phyloP scores from a whole-genome alignment of 2,113 vertebrate genomes.

The Nycticryphes semicollaris region DNA sequence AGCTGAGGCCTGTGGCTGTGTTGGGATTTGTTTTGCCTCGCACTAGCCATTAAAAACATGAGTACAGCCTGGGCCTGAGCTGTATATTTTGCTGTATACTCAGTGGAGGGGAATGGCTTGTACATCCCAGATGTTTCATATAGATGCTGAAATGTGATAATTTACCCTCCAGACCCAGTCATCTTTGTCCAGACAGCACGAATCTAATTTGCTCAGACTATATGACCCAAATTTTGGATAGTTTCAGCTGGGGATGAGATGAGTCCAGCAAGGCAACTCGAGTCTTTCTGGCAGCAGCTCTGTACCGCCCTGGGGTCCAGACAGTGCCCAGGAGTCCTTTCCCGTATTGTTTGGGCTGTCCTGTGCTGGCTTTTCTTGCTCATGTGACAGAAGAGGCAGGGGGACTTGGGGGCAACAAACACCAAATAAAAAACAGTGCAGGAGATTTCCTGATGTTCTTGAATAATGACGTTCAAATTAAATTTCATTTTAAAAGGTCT shows the following conservation, averaged over 20 bases:
- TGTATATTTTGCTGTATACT: not conserved
- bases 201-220: not conserved
- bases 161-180: fast-evolving
- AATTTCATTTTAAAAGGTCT: not conserved
- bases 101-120: not conserved
- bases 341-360: not conserved
- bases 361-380: not conserved
- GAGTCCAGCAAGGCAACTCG: not conserved
- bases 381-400: not conserved
- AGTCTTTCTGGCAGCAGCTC: not conserved
- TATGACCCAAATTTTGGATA: fast-evolving
- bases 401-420: not conserved
- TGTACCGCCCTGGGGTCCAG: not conserved
- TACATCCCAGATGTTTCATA: not conserved
- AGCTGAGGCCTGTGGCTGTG: not conserved
- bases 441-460: not conserved
- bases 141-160: not conserved
- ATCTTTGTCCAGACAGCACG: not conserved
- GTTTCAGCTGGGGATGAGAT: not conserved
- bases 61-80: not conserved
- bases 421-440: not conserved
- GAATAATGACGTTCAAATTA: not conserved
- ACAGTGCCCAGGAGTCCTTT: fast-evolving
- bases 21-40: not conserved
- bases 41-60: not conserved